Evolutionary conservation across 2,113 vertebrate genomes (phyloP).

Genomic region (Steatornis caripensis): DNA sequence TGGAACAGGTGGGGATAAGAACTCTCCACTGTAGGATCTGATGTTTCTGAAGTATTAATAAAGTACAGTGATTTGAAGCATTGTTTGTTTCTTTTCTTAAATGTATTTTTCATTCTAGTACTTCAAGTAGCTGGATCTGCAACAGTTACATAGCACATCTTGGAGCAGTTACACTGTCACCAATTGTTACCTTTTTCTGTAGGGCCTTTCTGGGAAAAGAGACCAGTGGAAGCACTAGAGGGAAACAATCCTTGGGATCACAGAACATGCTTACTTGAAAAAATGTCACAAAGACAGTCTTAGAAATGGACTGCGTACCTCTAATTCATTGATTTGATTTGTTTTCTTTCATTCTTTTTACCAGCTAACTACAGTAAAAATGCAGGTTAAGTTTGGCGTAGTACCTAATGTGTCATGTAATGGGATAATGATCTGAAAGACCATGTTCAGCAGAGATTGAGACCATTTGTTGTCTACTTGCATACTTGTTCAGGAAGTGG

Average conservation of each 20-base stretch:
- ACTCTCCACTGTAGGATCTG: background rate
- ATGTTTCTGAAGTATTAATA: slow-evolving; percentile 63
- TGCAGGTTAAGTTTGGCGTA: background rate
- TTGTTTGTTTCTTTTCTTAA: background rate
- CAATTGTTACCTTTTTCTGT: background rate
- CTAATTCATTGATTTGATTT: background rate
- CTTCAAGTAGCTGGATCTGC: background rate
- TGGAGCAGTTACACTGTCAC: background rate
- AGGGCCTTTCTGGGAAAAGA: background rate
- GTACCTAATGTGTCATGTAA: background rate
- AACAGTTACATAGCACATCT: background rate
- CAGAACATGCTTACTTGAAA: background rate
- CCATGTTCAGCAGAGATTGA: background rate
- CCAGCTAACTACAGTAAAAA: background rate
- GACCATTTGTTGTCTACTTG: background rate
- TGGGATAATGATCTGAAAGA: background rate
- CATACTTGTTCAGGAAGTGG: background rate
- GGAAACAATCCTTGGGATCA: background rate
- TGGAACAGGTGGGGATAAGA: background rate
- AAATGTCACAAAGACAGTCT: background rate
- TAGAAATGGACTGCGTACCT: background rate
- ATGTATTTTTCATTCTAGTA: background rate
- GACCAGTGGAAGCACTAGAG: background rate
- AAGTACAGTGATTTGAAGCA: background rate
- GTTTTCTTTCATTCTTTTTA: background rate